Evolutionary conservation across 2,113 vertebrate genomes (phyloP).

Genomic region (Limanda limanda): DNA sequence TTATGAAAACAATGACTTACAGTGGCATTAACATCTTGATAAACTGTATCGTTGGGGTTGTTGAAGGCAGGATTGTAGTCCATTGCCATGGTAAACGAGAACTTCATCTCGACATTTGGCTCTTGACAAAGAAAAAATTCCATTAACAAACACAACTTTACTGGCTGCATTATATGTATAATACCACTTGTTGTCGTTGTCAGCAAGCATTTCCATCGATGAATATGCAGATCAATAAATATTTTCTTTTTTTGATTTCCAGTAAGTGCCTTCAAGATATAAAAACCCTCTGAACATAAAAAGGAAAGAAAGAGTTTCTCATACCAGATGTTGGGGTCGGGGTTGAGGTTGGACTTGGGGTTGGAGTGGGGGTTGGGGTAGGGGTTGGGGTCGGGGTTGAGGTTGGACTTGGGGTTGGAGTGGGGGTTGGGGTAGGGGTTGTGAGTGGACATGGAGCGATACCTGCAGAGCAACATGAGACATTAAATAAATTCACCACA

Average conservation of each 20-base stretch:
- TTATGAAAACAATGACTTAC: constrained; percentile 28
- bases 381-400: too few relatives aligned
- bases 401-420: too few relatives aligned
- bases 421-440: neutral
- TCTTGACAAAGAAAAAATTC: neutral
- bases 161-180: neutral
- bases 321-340: too few relatives aligned
- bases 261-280: too few relatives aligned
- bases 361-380: neutral
- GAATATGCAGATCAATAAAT: too few relatives aligned
- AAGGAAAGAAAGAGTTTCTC: too few relatives aligned
- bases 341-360: too few relatives aligned
- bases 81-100: neutral
- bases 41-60: rapidly evolving
- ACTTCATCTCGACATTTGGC: rapidly evolving
- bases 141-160: neutral
- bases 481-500: neutral
- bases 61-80: neutral
- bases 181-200: neutral
- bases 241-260: too few relatives aligned
- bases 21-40: rapidly evolving
- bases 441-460: neutral
- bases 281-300: too few relatives aligned
- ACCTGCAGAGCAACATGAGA: constrained; percentile 28
- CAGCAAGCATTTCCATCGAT: too few relatives aligned